Evolutionary conservation across 2,113 vertebrate species (phyloP).

Genomic region (Sinocyclocheilus rhinocerous): DNA sequence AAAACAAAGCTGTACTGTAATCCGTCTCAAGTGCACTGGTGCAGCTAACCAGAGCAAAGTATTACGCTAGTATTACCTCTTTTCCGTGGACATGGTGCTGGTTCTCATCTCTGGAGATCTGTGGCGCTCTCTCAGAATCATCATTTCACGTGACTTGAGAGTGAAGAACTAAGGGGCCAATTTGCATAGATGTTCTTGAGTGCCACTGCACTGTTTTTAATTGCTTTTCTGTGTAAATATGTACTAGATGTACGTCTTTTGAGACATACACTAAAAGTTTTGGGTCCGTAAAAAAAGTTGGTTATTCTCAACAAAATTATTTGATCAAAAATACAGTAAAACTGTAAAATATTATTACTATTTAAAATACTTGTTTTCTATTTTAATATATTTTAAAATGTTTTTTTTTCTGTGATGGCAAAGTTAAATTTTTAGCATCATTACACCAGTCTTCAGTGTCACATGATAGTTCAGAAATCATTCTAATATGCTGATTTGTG

Average conservation of each 20-base stretch:
- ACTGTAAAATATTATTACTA: neutral
- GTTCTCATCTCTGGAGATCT: neutral
- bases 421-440: neutral
- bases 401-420: neutral
- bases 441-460: neutral
- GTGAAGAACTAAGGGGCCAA: neutral
- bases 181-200: neutral
- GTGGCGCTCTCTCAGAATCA: neutral
- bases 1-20: conserved; percentile 23
- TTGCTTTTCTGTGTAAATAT: neutral
- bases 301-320: neutral
- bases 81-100: neutral
- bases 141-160: neutral
- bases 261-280: neutral
- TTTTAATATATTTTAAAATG: neutral
- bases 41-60: conserved; percentile 7
- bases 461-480: neutral
- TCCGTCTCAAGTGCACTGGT: conserved; percentile 10
- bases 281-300: neutral
- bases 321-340: neutral
- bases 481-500: neutral
- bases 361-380: neutral
- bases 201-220: neutral
- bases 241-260: neutral
- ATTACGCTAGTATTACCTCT: neutral